Conservation (phyloP, 2,797 vertebrate species). For the Diplodus sargus region DNA sequence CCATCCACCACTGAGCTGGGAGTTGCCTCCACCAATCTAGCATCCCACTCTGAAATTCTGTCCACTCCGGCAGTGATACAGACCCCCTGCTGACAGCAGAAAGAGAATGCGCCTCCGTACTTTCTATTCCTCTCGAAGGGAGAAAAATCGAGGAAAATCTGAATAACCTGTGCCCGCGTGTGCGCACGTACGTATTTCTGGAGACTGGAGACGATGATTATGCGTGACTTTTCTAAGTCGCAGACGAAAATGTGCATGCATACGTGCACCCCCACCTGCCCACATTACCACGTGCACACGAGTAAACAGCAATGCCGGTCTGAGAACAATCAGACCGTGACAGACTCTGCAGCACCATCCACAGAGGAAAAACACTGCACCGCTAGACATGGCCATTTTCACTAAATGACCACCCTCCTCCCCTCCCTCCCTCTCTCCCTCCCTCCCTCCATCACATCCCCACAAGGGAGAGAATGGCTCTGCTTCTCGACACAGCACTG, state of each 20-base stretch:
- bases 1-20: conserved; percentile 46
- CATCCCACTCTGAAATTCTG: conserved; percentile 59
- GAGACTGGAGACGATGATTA: conserved; percentile 29
- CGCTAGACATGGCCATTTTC: conserved; percentile 66
- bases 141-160: conserved; percentile 41
- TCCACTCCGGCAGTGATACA: conserved; percentile 42
- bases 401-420: conserved; percentile 67
- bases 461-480: conserved; percentile 49
- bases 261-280: conserved; percentile 26
- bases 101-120: conserved; percentile 32
- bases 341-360: conserved; percentile 73
- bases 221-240: conserved; percentile 18
- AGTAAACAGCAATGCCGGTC: conserved; percentile 59
- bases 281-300: conserved; percentile 10
- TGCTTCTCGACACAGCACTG: conserved; percentile 37
- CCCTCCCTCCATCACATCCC: conserved; percentile 28
- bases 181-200: neutral
- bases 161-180: conserved; percentile 4
- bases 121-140: conserved; percentile 23
- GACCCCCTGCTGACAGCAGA: conserved; percentile 64
- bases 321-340: conserved; percentile 78
- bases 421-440: neutral
- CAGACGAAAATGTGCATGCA: neutral
- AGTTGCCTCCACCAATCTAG: conserved; percentile 54
- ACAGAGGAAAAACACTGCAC: conserved; percentile 64